A percentile compares a stretch with the other conserved stretches of the same genome.
These are phyloP conservation scores for Ianthella basta DNA, from an alignment of 37 sponge, comb jelly and placozoan species.

Conservation along the genomic window DNA sequence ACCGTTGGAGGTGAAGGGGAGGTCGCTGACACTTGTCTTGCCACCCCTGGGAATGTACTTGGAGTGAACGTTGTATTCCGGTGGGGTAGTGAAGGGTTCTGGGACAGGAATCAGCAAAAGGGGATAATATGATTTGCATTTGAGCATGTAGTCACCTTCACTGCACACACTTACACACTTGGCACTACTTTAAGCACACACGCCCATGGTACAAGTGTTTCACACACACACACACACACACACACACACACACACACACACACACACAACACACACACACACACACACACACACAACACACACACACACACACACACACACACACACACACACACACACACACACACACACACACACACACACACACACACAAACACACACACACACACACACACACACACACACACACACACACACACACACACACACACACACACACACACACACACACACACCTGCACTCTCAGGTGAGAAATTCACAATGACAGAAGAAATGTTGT, in stretches of 20 bases:
- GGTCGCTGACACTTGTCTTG: background rate
- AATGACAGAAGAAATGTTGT: constrained; percentile 39
- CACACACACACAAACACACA: background rate
- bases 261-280: too few relatives aligned
- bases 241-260: too few relatives aligned
- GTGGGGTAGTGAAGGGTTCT: constrained; percentile 34
- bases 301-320: too few relatives aligned
- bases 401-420: too few relatives aligned
- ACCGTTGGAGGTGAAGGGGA: background rate
- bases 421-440: background rate
- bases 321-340: background rate
- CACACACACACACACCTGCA: constrained; percentile 7
- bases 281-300: too few relatives aligned
- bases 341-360: background rate
- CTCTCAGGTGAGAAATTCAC: constrained; percentile 22
- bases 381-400: too few relatives aligned
- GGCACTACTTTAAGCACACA: too few relatives aligned
- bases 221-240: too few relatives aligned
- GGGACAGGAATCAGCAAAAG: constrained; percentile 31
- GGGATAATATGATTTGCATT: too few relatives aligned
- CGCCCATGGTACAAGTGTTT: too few relatives aligned
- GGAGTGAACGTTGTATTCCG: constrained; percentile 52
- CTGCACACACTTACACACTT: too few relatives aligned
- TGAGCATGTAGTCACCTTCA: background rate
- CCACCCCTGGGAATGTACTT: background rate